A percentile compares a stretch with the other conserved stretches of the same genome.
These are phyloP conservation scores for Halichoeres trimaculatus DNA, from an alignment of 2,113 vertebrate species.

Conservation along the genomic window DNA sequence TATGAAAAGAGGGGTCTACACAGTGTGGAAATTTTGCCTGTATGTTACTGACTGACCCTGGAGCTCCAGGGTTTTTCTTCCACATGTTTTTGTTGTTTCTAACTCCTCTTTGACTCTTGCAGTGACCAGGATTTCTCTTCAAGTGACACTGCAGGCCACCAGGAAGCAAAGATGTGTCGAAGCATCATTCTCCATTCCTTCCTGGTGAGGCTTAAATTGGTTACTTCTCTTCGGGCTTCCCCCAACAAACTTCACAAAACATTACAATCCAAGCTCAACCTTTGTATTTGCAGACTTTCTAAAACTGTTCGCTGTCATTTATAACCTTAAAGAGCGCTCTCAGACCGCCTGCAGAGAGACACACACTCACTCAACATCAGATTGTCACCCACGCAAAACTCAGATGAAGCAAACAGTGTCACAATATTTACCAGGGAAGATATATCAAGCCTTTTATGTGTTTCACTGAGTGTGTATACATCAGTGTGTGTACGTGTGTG, in stretches of 20 bases:
- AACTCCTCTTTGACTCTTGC: too few relatives aligned
- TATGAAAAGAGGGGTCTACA: too few relatives aligned
- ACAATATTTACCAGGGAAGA: conserved; percentile 34
- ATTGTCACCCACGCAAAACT: background rate
- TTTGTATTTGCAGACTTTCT: conserved; percentile 1
- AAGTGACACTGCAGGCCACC: too few relatives aligned
- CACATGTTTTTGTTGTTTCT: too few relatives aligned
- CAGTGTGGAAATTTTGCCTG: too few relatives aligned
- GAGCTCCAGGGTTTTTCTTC: too few relatives aligned
- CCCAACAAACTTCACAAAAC: too few relatives aligned
- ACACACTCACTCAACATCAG: background rate
- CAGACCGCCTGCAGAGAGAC: background rate
- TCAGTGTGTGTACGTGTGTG: conserved; percentile 17
- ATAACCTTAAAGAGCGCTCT: background rate
- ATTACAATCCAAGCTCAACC: background rate
- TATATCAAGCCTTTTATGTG: conserved; percentile 11
- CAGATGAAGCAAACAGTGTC: conserved; percentile 26
- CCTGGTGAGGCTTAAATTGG: background rate
- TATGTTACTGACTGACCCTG: too few relatives aligned
- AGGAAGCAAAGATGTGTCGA: too few relatives aligned
- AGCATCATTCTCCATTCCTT: too few relatives aligned
- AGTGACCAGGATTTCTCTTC: too few relatives aligned
- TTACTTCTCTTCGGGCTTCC: background rate
- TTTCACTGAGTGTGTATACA: background rate
- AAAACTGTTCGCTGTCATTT: background rate